Conservation (phyloP, 2,797 vertebrate species). For the Sitta carolinensis region DNA sequence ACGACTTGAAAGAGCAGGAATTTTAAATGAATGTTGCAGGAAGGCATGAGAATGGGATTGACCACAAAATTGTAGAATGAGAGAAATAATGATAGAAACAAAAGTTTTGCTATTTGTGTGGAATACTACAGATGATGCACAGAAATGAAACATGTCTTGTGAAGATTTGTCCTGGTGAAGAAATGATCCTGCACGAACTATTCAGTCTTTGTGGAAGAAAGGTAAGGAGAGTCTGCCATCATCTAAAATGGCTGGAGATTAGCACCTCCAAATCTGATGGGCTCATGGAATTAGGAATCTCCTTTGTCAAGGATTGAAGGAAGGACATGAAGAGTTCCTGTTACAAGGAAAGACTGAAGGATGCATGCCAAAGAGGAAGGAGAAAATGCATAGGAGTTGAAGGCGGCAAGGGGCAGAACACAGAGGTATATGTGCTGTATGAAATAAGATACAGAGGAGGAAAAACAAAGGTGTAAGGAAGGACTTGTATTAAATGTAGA, state of each 20-base stretch:
- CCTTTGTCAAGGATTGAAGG: neutral
- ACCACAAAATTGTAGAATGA: neutral
- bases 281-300: neutral
- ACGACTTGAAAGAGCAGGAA: neutral
- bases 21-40: neutral
- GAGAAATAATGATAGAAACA: neutral
- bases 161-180: neutral
- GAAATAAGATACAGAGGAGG: neutral
- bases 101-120: neutral
- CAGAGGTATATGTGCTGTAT: neutral
- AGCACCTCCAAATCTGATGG: neutral
- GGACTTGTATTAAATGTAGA: neutral
- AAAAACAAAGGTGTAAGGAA: neutral
- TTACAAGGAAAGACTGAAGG: neutral
- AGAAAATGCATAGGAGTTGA: neutral
- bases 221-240: neutral
- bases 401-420: neutral
- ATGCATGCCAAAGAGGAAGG: neutral
- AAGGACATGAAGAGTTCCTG: neutral
- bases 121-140: neutral
- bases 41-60: neutral
- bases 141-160: neutral
- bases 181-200: neutral
- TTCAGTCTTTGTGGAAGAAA: neutral
- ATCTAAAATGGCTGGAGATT: neutral